Percentiles rank a stretch among this genome's conserved stretches.
phyloP scores from a whole-genome alignment of 2,797 vertebrate species.

The Hippopotamyrus pictus region DNA sequence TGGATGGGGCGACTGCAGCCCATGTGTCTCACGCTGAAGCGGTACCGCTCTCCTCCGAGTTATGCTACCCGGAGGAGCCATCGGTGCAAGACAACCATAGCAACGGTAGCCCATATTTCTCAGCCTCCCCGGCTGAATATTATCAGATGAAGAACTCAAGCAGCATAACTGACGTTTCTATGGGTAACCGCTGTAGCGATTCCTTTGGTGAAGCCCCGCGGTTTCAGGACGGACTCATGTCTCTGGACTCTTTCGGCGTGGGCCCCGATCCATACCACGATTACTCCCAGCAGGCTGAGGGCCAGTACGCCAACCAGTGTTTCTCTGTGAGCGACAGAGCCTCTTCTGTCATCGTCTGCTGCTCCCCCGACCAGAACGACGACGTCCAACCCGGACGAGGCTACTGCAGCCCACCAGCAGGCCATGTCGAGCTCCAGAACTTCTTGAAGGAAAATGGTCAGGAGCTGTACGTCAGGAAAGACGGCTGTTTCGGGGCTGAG shows the following conservation, averaged over 20 bases:
- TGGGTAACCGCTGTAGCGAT: conserved; percentile 63
- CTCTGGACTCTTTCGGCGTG: conserved; percentile 76
- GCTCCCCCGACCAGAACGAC: conserved; percentile 71
- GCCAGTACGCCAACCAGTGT: conserved; percentile 63
- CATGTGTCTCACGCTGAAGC: conserved; percentile 59
- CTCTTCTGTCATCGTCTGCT: conserved; percentile 72
- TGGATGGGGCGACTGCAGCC: conserved; percentile 56
- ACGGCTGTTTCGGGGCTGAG: conserved; percentile 63
- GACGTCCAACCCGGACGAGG: conserved; percentile 61
- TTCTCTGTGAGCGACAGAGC: conserved; percentile 64
- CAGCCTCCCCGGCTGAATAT: conserved; percentile 79
- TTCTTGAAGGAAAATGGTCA: conserved; percentile 85
- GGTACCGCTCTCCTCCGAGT: conserved; percentile 75
- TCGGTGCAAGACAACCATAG: conserved; percentile 71
- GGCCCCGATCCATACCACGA: conserved; percentile 76
- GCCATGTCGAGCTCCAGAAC: conserved; percentile 76
- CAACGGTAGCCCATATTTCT: conserved; percentile 76
- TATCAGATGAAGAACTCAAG: conserved; percentile 82
- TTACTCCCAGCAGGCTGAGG: conserved; percentile 68
- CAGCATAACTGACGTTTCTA: conserved; percentile 47
- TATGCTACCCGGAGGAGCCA: conserved; percentile 77
- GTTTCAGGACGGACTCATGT: conserved; percentile 68
- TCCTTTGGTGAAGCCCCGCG: conserved; percentile 59
- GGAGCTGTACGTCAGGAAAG: conserved; percentile 72
- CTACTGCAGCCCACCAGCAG: conserved; percentile 66